These are phyloP conservation scores for Drosophila borborema DNA, from an alignment of 2,888 invertebrate genomes.

Conservation along the genomic window DNA sequence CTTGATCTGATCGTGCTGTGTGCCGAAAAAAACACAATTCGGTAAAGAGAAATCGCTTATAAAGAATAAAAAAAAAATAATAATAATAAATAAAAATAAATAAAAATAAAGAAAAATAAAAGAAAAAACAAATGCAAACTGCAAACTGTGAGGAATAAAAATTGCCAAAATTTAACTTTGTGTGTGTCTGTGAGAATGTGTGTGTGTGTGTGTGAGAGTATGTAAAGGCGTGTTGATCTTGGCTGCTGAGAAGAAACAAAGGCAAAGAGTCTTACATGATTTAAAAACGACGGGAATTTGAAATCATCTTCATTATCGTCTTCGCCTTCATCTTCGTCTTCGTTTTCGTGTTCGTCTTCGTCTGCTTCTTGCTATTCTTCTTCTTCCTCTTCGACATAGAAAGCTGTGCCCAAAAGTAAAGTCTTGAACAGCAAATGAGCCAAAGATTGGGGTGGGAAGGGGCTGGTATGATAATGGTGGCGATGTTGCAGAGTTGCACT, in stretches of 20 bases:
- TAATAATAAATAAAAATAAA: neutral
- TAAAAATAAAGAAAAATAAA: slow-evolving; percentile 27
- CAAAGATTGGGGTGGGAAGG: neutral
- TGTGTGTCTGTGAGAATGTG: neutral
- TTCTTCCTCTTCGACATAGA: slow-evolving; percentile 36
- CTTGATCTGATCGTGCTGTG: neutral
- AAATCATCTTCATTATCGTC: slow-evolving; percentile 19
- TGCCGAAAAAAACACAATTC: slow-evolving; percentile 11
- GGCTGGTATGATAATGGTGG: neutral
- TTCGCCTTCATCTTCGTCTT: slow-evolving; percentile 2
- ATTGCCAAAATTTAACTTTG: slow-evolving; percentile 29
- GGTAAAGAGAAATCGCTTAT: slow-evolving; percentile 50
- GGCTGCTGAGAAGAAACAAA: neutral
- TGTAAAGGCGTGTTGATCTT: slow-evolving; percentile 17
- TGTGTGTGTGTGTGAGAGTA: too few species aligned
- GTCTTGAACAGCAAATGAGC: slow-evolving; percentile 13
- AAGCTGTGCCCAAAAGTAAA: slow-evolving; percentile 47
- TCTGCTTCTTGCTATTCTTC: neutral
- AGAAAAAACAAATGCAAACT: slow-evolving; percentile 40
- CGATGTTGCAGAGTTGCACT: neutral
- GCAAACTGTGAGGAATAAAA: slow-evolving; percentile 10
- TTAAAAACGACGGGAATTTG: slow-evolving; percentile 48
- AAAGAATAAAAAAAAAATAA: slow-evolving; percentile 7
- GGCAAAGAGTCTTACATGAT: slow-evolving; percentile 42
- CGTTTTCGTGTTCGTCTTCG: neutral